phyloP scores from a whole-genome alignment of 2,797 vertebrate species.

The Leuciscus waleckii region DNA sequence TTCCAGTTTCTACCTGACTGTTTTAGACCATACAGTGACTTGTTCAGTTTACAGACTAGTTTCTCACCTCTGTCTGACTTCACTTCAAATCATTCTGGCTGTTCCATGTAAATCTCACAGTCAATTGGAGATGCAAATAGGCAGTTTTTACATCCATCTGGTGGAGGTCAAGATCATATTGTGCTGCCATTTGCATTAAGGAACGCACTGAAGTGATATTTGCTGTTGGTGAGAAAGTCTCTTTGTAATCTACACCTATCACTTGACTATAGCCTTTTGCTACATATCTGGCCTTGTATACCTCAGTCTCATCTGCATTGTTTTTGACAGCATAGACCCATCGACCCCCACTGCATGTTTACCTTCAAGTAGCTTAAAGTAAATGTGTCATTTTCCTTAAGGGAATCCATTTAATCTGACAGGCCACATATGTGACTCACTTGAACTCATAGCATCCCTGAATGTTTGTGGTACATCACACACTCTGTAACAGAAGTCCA shows the following conservation, averaged over 20 bases:
- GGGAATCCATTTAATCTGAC: not conserved
- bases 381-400: not conserved
- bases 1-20: too few species aligned
- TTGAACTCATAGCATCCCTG: conserved; percentile 7
- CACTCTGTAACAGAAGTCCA: not conserved
- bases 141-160: not conserved
- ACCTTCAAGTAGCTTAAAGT: not conserved
- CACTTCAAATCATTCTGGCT: not conserved
- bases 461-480: not conserved
- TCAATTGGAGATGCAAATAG: not conserved
- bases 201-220: not conserved
- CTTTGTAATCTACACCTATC: conserved; percentile 5
- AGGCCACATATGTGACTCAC: not conserved
- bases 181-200: not conserved
- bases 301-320: not conserved
- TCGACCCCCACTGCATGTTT: not conserved
- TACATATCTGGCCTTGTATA: not conserved
- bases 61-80: not conserved
- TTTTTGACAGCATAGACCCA: not conserved
- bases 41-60: not conserved
- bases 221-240: not conserved
- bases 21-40: too few species aligned
- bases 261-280: not conserved
- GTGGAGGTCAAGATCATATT: not conserved
- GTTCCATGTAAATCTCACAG: not conserved